Evolutionary conservation across 2,888 invertebrate genomes (phyloP), one percentile per base, ranked within the genome.

Genomic region (Gymnosoma rotundatum): DNA sequence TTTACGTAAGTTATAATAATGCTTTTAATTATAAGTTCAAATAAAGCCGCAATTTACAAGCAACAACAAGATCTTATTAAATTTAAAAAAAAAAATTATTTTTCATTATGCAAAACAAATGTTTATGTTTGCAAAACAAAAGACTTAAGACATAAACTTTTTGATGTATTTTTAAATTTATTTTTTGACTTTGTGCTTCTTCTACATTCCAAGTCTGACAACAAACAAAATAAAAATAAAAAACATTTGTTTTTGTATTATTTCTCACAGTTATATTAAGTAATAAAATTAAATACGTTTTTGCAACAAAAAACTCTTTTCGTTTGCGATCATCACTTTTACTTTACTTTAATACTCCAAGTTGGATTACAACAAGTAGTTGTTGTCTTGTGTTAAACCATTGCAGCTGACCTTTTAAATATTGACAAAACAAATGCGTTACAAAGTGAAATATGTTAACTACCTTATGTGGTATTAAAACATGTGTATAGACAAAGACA

Each of bases 351-450:
- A 69, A 73, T 1, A 60, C 48, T 60, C 20, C 50, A 76, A 66
- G 58, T 52, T 48, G 48, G 20, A 58, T n/a, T 58, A 38, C 38
- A 42, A 60, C 67, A 12, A 16, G 14, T 61, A 20, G 54, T 48
- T 66, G n/a, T 52, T 42, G 58, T 54, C 12, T 48, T 48, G 48
- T 74, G 38, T 73, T 42, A 52, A 78, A 74, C n/a, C 78, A 61
- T 74, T 84, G 64, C 78, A 84, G 81, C 74, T 84, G 84, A 84
- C 84, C 84, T 81, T 84, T 84, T 81, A 81, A 84, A 84, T 78
- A 78, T 84, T 84, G 78, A 78, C 81, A 84, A 81, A 84, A 84
- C 81, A 81, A 84, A 84, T 84, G 84, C 84, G 84, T 84, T 84
- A 78, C 84, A 84, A 84, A 81, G 81, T 84, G 81, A 84, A 84